Percentiles rank a stretch among this genome's conserved stretches.
Evolutionary conservation across 2,113 vertebrate genomes (phyloP).

Genomic region (Cryptotis parvus): DNA sequence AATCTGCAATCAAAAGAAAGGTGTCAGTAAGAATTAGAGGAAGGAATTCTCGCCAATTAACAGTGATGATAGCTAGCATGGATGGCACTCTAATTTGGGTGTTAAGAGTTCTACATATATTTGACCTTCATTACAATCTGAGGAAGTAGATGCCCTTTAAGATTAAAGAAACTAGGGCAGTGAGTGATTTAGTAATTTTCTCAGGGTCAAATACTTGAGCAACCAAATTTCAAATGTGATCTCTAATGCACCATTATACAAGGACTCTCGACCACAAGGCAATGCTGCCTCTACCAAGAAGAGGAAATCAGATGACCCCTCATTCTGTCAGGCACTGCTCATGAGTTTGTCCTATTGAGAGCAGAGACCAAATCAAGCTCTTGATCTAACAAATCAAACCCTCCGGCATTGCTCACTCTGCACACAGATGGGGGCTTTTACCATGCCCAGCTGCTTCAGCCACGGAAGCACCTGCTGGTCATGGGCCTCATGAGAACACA

Average conservation of each 20-base stretch:
- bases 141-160: neutral
- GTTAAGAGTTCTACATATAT: neutral
- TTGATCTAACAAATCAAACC: neutral
- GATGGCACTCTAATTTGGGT: neutral
- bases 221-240: neutral
- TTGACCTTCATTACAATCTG: neutral
- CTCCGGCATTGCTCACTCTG: neutral
- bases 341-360: neutral
- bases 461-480: neutral
- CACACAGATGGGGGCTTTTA: neutral
- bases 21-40: neutral
- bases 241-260: neutral
- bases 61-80: neutral
- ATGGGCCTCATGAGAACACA: slow-evolving; percentile 48
- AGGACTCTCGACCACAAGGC: neutral
- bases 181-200: neutral
- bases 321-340: neutral
- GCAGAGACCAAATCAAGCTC: neutral
- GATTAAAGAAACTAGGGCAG: neutral
- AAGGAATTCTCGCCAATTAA: neutral
- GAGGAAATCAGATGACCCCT: neutral
- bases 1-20: slow-evolving; percentile 37
- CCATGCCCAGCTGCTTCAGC: neutral
- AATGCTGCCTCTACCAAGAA: neutral
- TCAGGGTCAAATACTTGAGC: neutral